Percentiles rank a stretch among this genome's conserved stretches.
Conservation (phyloP, 2,113 vertebrate species). For the Deroptyus accipitrinus region DNA sequence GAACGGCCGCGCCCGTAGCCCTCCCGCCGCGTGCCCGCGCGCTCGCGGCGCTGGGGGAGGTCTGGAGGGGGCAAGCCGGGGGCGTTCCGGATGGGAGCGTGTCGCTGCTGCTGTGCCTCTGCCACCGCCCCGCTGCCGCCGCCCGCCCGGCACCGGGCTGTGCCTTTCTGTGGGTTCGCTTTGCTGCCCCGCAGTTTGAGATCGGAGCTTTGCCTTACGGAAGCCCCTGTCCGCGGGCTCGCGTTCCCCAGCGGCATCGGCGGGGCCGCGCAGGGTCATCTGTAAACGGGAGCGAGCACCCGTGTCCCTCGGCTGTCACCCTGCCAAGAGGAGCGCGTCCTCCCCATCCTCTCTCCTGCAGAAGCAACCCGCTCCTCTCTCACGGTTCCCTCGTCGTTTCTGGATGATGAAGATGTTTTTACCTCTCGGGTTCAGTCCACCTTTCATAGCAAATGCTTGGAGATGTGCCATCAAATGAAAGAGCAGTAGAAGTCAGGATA, state of each 20-base stretch:
- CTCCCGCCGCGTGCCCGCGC: neutral
- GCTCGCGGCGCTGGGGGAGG: neutral
- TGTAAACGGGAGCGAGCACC: neutral
- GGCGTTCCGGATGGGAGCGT: neutral
- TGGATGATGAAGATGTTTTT: conserved; percentile 34
- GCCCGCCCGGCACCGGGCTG: neutral
- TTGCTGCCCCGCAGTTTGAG: neutral
- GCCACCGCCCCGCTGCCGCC: neutral
- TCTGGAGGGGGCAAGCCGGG: neutral
- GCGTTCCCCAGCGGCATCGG: neutral
- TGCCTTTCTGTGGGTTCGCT: neutral
- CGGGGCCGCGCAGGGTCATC: neutral
- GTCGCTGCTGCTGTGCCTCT: neutral
- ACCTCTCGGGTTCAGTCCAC: neutral
- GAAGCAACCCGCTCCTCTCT: neutral
- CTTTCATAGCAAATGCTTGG: neutral
- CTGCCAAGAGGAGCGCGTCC: neutral
- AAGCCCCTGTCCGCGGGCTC: no score
- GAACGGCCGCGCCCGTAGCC: conserved; percentile 41
- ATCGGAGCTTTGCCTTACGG: fast-evolving
- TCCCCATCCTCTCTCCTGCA: neutral
- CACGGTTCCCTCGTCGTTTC: conserved; percentile 52
- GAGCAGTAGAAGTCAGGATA: neutral
- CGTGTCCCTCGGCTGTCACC: neutral
- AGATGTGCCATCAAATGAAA: neutral